Evolutionary conservation across 2,113 vertebrate genomes (phyloP), one percentile per base, ranked within the genome.

Genomic region (Dromiciops gliroides): DNA sequence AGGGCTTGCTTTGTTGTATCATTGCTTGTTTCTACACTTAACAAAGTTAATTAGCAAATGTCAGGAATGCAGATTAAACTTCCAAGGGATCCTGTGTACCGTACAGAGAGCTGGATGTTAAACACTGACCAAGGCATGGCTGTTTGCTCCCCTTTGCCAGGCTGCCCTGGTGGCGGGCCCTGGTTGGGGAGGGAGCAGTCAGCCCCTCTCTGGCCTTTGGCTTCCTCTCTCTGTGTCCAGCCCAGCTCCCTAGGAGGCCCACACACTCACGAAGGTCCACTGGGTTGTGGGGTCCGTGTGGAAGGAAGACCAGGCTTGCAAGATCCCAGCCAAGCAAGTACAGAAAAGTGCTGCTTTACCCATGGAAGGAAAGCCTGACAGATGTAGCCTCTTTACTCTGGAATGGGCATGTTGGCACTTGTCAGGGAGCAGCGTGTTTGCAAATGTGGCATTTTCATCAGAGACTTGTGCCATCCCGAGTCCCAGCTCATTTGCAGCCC

Each of bases 361-460:
- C 93, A 94, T 47, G 90, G 97, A 97, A 98, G 56, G 25, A 12
- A 52, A 95, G 94, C 91, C 96, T 96, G 98, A 97, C 98, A 98
- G 98, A 96, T 97, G 98, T 89, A 97, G 97, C 95, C 98, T 97
- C 98, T 98, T 97, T 95, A 96, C 98, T 96, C 97, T 56, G 97
- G 94, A 47, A 91, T 51, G 93, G 97, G 97, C 98, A 97, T 98
- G 98, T 98, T 98, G 98, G 95, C 97, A 97, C 98, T 98, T 98
- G 98, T 98, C 97, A 96, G 96, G 96, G 97, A 97, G 97, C 25
- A 95, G 97, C 96, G 48, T 50, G 94, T 96, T 96, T 94, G 97
- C 97, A 96, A 96, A 97, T 93, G 98, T 96, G 98, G 96, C 97
- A 91, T 98, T 98, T 98, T 96, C 97, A 97, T 98, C 96, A 97